phyloP scores from a whole-genome alignment of 1,140 invertebrate species.

The Drosophila pandora region DNA sequence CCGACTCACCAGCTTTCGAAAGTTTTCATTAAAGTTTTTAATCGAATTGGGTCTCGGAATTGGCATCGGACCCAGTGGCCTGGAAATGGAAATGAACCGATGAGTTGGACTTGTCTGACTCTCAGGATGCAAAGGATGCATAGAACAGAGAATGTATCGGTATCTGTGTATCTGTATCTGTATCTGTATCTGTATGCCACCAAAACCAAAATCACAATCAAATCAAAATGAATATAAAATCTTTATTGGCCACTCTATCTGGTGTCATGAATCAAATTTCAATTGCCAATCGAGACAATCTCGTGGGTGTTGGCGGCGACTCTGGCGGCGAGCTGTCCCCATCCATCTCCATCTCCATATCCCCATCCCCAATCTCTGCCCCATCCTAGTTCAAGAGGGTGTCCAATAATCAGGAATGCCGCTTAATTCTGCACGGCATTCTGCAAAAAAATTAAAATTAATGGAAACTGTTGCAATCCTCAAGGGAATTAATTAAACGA shows the following conservation, averaged over 20 bases:
- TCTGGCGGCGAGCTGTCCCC: background rate
- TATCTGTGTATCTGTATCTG: background rate
- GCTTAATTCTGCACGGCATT: background rate
- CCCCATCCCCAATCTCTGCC: background rate
- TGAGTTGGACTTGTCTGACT: too few species aligned
- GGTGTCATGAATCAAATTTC: constrained; percentile 2
- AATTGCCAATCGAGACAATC: constrained; percentile 15
- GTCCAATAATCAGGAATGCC: background rate
- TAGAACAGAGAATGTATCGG: too few species aligned
- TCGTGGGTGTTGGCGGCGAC: background rate
- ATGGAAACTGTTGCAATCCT: too few species aligned
- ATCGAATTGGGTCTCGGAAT: constrained; percentile 18
- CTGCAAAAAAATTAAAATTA: background rate
- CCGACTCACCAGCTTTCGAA: background rate
- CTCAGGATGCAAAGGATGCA: too few species aligned
- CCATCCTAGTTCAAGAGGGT: background rate
- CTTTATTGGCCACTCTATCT: constrained; percentile 23
- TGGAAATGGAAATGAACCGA: constrained; percentile 37
- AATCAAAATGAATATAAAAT: constrained; percentile 29
- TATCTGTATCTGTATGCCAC: background rate
- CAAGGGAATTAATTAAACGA: too few species aligned
- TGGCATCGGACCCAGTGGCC: constrained; percentile 16
- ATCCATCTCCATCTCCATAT: too few species aligned
- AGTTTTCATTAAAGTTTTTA: constrained; percentile 46
- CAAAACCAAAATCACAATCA: constrained; percentile 8